Evolutionary conservation across 2,888 invertebrate species (phyloP), one percentile per base, ranked within the genome.

Genomic region (Argyresthia albistria): DNA sequence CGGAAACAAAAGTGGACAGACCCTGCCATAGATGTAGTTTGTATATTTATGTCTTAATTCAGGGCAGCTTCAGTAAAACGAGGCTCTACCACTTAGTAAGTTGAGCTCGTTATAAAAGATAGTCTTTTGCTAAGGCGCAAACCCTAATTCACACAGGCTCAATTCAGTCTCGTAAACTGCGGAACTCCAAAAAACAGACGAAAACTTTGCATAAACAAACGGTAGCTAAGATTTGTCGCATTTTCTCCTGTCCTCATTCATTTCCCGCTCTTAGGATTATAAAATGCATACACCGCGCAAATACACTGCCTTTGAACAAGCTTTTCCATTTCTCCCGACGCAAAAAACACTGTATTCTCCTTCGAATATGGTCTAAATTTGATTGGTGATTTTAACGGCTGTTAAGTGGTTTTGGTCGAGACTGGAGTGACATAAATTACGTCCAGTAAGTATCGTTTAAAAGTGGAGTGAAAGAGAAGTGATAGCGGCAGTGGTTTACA

Each of bases 341-440:
- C 59, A 58, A 58, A 37, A 25, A 48, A 48, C 25, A 48, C 48
- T 12, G 48, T 37, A 4, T 46, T 35, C 37, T 14, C 14, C 11
- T 10, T n/a, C 8, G 9, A 25, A 25, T 42, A 50, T 25, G 25
- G 50, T 46, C 14, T 43, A 11, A 50, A 50, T 12, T 12, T 36
- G 25, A 8, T 8, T 42, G 39, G 35, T 1, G 14, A 10, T 0
- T 15, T n/a, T 10, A 25, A 35, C 9, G 55, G 55, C 50, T 42
- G 57, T 59, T 65, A 59, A 57, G 58, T 60, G 59, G 25, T 60
- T 61, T 66, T 62, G 56, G 53, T 54, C 60, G 56, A 45, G 56
- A 55, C 43, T 54, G 56, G 55, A 55, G 56, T 57, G 58, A 60
- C 65, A 68, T 69, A 67, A 69, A 66, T 67, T 68, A 65, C 66